Evolutionary conservation across 2,888 invertebrate species (phyloP).

Genomic region (Philopedon plagiatum): DNA sequence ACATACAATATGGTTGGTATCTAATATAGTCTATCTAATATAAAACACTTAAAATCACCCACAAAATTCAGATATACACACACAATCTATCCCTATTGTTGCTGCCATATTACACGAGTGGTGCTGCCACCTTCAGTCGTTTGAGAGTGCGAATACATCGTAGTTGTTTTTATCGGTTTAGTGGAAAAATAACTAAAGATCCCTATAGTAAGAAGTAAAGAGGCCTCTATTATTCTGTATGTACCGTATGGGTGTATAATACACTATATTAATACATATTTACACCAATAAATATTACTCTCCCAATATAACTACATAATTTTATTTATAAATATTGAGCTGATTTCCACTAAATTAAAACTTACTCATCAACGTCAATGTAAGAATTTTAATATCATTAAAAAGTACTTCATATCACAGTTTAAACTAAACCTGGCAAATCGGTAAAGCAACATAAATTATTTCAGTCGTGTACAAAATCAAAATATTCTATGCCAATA

Average conservation of each 20-base stretch:
- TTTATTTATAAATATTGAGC: slow-evolving; percentile 6
- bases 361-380: not conserved
- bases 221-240: not conserved
- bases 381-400: slow-evolving; percentile 21
- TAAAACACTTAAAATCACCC: no score
- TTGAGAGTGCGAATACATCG: not conserved
- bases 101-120: no score
- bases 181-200: not conserved
- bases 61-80: no score
- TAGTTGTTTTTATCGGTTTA: no score
- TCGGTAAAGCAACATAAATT: slow-evolving; percentile 14
- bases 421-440: slow-evolving; percentile 30
- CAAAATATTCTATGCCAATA: slow-evolving; percentile 12
- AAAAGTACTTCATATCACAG: slow-evolving; percentile 32
- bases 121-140: no score
- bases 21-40: no score
- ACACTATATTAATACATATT: slow-evolving; percentile 11
- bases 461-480: slow-evolving; percentile 23
- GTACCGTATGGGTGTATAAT: not conserved
- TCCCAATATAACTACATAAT: not conserved
- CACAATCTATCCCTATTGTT: no score
- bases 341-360: not conserved
- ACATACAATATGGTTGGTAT: no score
- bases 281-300: not conserved
- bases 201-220: not conserved